Percentiles rank a stretch among this genome's conserved stretches.
Conservation (phyloP, 53 echinoderm and acorn worm species). For the Holothuria scabra region DNA sequence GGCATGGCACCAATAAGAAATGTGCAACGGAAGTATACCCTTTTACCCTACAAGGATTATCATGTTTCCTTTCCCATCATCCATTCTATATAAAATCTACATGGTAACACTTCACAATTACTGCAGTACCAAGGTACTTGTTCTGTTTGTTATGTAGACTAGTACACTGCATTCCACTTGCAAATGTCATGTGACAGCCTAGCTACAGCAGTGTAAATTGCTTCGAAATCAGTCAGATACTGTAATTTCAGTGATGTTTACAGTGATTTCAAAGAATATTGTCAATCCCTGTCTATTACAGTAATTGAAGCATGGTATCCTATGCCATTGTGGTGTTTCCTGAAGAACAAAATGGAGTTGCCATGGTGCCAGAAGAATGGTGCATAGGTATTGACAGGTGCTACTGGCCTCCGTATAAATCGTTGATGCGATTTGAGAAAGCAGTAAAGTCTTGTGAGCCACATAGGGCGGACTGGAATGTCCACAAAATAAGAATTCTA, state of each 20-base stretch:
- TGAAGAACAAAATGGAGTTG: not conserved
- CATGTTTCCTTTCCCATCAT: not conserved
- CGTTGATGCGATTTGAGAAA: not conserved
- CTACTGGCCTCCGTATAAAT: not conserved
- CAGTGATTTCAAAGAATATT: not conserved
- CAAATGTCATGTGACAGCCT: too few species aligned
- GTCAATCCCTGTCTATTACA: too few species aligned
- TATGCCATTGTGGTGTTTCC: conserved; percentile 13
- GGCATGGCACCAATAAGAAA: not conserved
- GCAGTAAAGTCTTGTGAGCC: not conserved
- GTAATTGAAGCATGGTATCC: not conserved
- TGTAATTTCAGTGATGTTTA: not conserved
- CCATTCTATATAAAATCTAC: not conserved
- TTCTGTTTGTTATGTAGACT: not conserved
- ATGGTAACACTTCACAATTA: not conserved
- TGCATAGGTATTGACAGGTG: not conserved
- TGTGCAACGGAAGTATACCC: not conserved
- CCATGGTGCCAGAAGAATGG: not conserved
- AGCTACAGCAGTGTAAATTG: too few species aligned
- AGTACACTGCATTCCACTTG: too few species aligned
- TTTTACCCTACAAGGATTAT: not conserved
- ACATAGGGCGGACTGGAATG: not conserved
- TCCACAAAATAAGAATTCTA: too few species aligned
- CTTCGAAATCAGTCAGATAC: too few species aligned
- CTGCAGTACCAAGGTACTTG: not conserved